phyloP scores from a whole-genome alignment of 1,140 invertebrate species.

The Eumaeus atala region DNA sequence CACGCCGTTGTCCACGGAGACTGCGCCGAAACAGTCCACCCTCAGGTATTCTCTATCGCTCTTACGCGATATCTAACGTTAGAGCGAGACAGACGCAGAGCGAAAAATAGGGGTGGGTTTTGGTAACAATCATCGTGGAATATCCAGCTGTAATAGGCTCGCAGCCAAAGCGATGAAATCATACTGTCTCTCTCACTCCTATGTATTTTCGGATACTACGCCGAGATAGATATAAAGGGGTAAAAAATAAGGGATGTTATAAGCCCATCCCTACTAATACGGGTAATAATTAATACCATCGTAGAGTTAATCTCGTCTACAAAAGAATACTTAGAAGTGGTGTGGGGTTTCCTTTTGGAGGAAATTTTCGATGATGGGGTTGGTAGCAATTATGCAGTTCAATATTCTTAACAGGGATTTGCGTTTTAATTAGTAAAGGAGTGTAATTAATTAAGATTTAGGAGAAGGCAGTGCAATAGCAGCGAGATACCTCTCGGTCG shows the following conservation, averaged over 20 bases:
- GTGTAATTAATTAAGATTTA: no score
- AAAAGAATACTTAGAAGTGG: neutral
- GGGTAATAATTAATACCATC: conserved; percentile 11
- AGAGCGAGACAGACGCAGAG: conserved; percentile 27
- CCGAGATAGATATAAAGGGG: no score
- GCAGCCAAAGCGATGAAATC: neutral
- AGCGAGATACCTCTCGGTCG: no score
- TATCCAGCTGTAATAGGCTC: no score
- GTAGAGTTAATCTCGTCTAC: conserved; percentile 13
- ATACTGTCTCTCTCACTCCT: no score
- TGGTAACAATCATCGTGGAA: no score
- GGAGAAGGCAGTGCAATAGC: no score
- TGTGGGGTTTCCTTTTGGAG: conserved; percentile 19
- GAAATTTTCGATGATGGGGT: neutral
- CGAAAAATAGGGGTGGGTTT: conserved; percentile 22
- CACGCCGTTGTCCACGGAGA: conserved; percentile 90
- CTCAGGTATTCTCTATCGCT: conserved; percentile 58
- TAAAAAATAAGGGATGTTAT: no score
- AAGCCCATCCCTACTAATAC: neutral
- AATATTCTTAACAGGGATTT: no score
- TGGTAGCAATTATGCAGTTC: no score
- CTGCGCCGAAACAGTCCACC: conserved; percentile 56
- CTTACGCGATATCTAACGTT: conserved; percentile 11
- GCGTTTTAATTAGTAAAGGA: no score
- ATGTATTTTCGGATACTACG: no score